Percentiles rank a stretch among this genome's conserved stretches.
These are phyloP conservation scores for Scomberomorus guttatus DNA, from an alignment of 2,797 vertebrate genomes.

Conservation along the genomic window DNA sequence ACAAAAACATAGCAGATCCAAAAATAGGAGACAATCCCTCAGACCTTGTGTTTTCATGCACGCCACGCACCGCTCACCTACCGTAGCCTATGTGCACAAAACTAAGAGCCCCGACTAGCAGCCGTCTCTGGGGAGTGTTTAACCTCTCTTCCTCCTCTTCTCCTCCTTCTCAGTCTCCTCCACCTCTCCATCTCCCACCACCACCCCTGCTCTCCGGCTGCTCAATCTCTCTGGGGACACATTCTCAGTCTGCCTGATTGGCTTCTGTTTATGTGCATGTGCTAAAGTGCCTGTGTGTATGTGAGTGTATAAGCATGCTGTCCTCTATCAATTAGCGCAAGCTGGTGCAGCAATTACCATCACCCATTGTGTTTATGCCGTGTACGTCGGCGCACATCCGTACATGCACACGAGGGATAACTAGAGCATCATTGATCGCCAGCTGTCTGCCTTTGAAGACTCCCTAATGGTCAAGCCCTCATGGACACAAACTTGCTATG, in stretches of 20 bases:
- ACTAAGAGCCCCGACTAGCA: constrained; percentile 61
- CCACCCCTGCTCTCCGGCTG: constrained; percentile 68
- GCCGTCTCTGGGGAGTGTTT: constrained; percentile 70
- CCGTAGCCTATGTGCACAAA: constrained; percentile 57
- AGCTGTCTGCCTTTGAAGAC: constrained; percentile 74
- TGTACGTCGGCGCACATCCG: constrained; percentile 31
- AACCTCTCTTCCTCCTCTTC: constrained; percentile 70
- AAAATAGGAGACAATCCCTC: constrained; percentile 70
- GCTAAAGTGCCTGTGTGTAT: constrained; percentile 62
- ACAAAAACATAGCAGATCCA: constrained; percentile 62
- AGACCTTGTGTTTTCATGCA: constrained; percentile 69
- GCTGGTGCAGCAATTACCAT: constrained; percentile 77
- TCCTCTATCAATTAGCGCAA: constrained; percentile 81
- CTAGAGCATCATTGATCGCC: constrained; percentile 75
- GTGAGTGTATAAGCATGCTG: constrained; percentile 62
- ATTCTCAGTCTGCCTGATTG: constrained; percentile 77
- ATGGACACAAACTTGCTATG: constrained; percentile 43
- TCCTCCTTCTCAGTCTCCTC: constrained; percentile 49
- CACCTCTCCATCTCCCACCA: constrained; percentile 64
- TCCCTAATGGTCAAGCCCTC: constrained; percentile 71
- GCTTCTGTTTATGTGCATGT: constrained; percentile 74
- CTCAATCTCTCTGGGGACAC: constrained; percentile 71
- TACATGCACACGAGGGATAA: constrained; percentile 55
- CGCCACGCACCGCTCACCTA: constrained; percentile 65
- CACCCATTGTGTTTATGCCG: constrained; percentile 51